These are phyloP conservation scores for Hymenopus coronatus DNA, from an alignment of 2,888 invertebrate species.

Conservation along the genomic window DNA sequence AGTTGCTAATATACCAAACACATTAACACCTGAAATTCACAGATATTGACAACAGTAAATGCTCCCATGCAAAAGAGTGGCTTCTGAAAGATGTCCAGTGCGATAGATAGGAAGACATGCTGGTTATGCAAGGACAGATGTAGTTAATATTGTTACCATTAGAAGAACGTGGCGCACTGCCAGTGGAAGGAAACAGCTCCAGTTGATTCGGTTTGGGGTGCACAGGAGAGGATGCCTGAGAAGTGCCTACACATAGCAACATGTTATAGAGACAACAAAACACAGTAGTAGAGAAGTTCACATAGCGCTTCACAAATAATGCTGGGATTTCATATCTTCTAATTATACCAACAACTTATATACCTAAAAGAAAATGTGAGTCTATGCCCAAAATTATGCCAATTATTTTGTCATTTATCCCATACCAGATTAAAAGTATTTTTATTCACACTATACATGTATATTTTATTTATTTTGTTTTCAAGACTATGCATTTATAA, in stretches of 20 bases:
- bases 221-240: conserved; percentile 60
- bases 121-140: conserved; percentile 42
- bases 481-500: no score
- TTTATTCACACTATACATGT: no score
- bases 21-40: no score
- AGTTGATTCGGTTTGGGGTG: conserved; percentile 69
- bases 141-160: conserved; percentile 63
- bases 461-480: no score
- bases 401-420: no score
- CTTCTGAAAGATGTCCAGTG: background rate
- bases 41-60: background rate
- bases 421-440: no score
- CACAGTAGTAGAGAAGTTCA: background rate
- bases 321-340: background rate
- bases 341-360: no score
- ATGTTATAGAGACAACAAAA: background rate
- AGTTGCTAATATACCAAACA: no score
- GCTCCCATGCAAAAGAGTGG: background rate
- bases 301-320: background rate
- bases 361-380: no score
- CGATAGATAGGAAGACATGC: background rate
- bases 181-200: conserved; percentile 62
- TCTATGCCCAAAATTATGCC: no score
- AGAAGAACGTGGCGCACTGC: conserved; percentile 66
- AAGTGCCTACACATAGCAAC: conserved; percentile 44